Conservation (phyloP, 2,888 invertebrate genomes). For the Drosophila limbata region DNA sequence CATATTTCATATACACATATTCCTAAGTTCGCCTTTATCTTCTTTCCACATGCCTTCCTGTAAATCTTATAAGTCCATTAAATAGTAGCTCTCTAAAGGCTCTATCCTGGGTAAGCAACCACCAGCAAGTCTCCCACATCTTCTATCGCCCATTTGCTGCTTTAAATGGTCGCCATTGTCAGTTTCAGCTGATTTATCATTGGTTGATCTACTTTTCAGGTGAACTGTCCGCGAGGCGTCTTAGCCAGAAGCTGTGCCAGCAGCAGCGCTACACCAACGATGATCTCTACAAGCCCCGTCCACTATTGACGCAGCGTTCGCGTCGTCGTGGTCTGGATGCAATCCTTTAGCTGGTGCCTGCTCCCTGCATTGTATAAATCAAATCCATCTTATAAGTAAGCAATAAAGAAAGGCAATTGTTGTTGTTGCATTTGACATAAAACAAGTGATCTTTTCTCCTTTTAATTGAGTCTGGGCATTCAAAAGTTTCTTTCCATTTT, state of each 20-base stretch:
- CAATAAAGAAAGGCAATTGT: constrained; percentile 65
- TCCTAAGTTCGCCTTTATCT: constrained; percentile 25
- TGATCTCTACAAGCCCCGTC: constrained; percentile 90
- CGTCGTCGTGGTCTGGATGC: constrained; percentile 85
- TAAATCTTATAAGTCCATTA: constrained; percentile 23
- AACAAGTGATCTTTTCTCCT: constrained; percentile 56
- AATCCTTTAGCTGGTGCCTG: constrained; percentile 55
- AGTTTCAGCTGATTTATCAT: not conserved
- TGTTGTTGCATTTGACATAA: constrained; percentile 69
- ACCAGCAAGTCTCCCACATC: constrained; percentile 4
- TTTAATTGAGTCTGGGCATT: constrained; percentile 57
- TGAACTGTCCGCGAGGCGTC: constrained; percentile 50
- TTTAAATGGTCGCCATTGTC: not conserved
- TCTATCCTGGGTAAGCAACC: constrained; percentile 34
- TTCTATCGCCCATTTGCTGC: not conserved
- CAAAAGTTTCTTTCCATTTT: constrained; percentile 29
- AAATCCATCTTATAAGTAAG: constrained; percentile 21
- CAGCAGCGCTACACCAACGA: constrained; percentile 89
- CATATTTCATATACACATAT: constrained; percentile 1
- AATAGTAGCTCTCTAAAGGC: constrained; percentile 18
- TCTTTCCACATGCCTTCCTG: constrained; percentile 46
- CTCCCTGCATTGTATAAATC: constrained; percentile 12
- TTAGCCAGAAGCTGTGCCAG: constrained; percentile 70
- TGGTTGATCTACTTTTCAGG: constrained; percentile 31
- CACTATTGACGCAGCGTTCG: constrained; percentile 87